These are phyloP conservation scores for Drosophila orosa DNA, from an alignment of 1,140 invertebrate genomes.

Conservation along the genomic window DNA sequence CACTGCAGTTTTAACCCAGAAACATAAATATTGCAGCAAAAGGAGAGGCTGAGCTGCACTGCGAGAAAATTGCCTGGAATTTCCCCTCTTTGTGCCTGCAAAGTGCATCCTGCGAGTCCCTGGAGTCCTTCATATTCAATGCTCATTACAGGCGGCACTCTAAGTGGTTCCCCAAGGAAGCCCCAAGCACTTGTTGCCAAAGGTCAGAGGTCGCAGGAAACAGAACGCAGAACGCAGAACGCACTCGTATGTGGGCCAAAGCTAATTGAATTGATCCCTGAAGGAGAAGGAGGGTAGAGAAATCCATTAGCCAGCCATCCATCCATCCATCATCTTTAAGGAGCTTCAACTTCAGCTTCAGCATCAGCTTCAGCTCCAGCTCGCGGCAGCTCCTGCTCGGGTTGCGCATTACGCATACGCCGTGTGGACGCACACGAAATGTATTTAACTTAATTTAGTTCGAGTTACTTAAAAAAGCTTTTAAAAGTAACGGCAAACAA, in stretches of 20 bases:
- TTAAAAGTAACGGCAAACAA: conserved; percentile 69
- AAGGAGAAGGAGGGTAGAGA: background rate
- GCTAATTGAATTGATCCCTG: conserved; percentile 47
- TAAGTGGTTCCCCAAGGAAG: conserved; percentile 9
- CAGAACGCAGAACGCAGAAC: background rate
- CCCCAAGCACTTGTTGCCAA: conserved; percentile 14
- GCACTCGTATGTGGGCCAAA: conserved; percentile 35
- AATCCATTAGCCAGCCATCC: conserved; percentile 34
- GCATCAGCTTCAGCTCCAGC: background rate
- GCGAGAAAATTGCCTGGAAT: background rate
- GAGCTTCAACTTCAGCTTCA: background rate
- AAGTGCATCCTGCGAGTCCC: conserved; percentile 20
- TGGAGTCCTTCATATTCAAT: conserved; percentile 25
- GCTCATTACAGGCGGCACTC: conserved; percentile 40
- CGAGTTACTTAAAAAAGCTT: conserved; percentile 81
- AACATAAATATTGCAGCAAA: conserved; percentile 67
- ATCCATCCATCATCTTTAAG: conserved; percentile 20
- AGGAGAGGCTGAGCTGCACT: background rate
- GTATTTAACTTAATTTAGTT: conserved; percentile 80
- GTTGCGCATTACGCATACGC: conserved; percentile 47
- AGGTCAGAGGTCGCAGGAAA: conserved; percentile 25
- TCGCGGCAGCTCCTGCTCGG: background rate
- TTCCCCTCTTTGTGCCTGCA: background rate
- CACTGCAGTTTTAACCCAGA: conserved; percentile 72
- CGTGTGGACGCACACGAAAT: conserved; percentile 49